Evolutionary conservation across 1,140 invertebrate species (phyloP).

Genomic region (Lasioglossum albipes): DNA sequence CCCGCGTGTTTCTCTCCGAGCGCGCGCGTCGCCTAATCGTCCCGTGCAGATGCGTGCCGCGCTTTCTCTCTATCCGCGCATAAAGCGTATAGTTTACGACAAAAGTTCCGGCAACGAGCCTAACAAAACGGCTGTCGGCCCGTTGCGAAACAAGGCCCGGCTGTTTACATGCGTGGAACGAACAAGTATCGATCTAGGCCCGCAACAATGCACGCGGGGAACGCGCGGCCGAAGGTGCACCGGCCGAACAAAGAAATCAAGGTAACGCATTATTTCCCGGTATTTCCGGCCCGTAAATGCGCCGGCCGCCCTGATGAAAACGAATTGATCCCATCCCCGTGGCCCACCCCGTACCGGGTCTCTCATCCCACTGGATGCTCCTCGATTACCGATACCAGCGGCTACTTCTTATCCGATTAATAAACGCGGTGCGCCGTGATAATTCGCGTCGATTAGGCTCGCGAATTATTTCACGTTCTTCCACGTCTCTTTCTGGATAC

Average conservation of each 20-base stretch:
- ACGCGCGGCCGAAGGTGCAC: constrained; percentile 2
- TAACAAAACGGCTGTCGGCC: constrained; percentile 63
- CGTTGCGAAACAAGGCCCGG: constrained; percentile 50
- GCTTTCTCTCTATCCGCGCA: constrained; percentile 63
- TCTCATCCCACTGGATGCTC: neutral
- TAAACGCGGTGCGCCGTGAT: neutral
- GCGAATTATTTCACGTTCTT: neutral
- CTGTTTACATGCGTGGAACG: constrained; percentile 60
- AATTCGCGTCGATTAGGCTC: neutral
- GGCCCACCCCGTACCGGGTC: neutral
- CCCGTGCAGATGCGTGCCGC: constrained; percentile 75
- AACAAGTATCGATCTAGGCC: constrained; percentile 55
- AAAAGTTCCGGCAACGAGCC: constrained; percentile 61
- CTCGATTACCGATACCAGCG: neutral
- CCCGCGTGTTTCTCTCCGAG: constrained; percentile 46
- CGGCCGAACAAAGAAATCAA: constrained; percentile 35
- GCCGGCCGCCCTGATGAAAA: neutral
- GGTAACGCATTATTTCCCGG: constrained; percentile 37
- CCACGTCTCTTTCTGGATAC: neutral
- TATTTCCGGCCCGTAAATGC: constrained; percentile 14
- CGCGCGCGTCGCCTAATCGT: constrained; percentile 69
- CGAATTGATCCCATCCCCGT: neutral
- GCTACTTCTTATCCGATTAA: neutral
- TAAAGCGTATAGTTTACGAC: constrained; percentile 69
- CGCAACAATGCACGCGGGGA: neutral